phyloP scores from a whole-genome alignment of 2,888 invertebrate species.

The Koerneria pararmatus region DNA sequence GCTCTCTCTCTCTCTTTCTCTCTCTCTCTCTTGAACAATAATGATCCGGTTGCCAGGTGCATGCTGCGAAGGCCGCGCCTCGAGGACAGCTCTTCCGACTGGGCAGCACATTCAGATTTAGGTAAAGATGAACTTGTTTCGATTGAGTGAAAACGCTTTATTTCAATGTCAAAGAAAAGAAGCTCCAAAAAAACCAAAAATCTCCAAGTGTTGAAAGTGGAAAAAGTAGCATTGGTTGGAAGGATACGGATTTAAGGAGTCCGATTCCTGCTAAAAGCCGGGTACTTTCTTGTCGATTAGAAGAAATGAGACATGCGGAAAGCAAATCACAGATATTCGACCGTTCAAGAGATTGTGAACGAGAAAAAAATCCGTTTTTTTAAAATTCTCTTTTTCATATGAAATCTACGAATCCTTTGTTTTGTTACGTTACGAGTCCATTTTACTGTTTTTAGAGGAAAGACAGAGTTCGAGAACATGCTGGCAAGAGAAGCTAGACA shows the following conservation, averaged over 20 bases:
- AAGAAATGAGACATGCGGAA: too few species aligned
- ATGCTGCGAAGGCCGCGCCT: conserved; percentile 66
- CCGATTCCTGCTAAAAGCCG: too few species aligned
- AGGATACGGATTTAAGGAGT: too few species aligned
- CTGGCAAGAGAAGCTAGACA: conserved; percentile 41
- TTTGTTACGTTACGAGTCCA: too few species aligned
- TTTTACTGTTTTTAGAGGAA: conserved; percentile 76
- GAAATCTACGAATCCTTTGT: too few species aligned
- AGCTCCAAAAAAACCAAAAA: not conserved
- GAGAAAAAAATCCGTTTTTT: not conserved
- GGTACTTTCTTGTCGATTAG: too few species aligned
- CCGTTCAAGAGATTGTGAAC: too few species aligned
- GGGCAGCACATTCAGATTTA: conserved; percentile 91
- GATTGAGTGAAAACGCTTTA: not conserved
- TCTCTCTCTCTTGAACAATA: conserved; percentile 23
- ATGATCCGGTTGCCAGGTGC: conserved; percentile 70
- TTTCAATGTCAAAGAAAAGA: conserved; percentile 15
- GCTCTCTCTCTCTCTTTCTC: too few species aligned
- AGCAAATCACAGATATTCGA: too few species aligned
- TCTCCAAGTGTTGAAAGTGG: too few species aligned
- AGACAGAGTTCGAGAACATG: conserved; percentile 84
- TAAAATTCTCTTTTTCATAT: not conserved
- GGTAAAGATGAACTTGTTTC: conserved; percentile 60
- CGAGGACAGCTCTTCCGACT: conserved; percentile 78
- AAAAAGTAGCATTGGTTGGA: too few species aligned